A percentile compares a stretch with the other conserved stretches of the same genome.
These are phyloP conservation scores for Hemistola chrysoprasaria DNA, from an alignment of 2,888 invertebrate genomes.

Conservation along the genomic window DNA sequence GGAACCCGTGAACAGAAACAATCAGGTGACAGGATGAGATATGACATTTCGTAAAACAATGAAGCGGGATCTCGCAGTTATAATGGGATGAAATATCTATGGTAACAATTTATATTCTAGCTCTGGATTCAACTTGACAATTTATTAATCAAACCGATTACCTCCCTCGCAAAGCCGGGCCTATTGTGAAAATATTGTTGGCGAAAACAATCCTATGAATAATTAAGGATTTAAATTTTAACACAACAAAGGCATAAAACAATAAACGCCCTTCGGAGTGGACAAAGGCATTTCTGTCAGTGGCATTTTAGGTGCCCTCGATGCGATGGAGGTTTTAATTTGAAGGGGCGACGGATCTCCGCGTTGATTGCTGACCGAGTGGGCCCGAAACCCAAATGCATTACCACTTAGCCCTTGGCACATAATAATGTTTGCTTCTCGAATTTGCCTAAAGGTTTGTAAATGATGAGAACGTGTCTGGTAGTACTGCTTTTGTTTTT, in stretches of 20 bases:
- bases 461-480: neutral
- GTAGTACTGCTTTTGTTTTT: too few relatives aligned
- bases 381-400: slow-evolving; percentile 30
- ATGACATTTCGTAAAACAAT: slow-evolving; percentile 80
- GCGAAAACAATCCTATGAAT: slow-evolving; percentile 80
- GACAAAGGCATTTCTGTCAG: slow-evolving; percentile 75
- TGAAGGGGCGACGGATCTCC: slow-evolving; percentile 45
- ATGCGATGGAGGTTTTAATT: slow-evolving; percentile 55
- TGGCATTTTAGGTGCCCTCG: slow-evolving; percentile 65
- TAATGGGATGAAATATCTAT: slow-evolving; percentile 80
- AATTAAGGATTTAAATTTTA: slow-evolving; percentile 81
- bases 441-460: too few relatives aligned
- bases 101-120: slow-evolving; percentile 80
- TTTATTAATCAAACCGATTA: slow-evolving; percentile 82
- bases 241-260: slow-evolving; percentile 79
- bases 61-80: slow-evolving; percentile 67
- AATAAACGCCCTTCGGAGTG: slow-evolving; percentile 75
- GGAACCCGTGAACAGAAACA: slow-evolving; percentile 61
- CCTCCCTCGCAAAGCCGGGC: slow-evolving; percentile 69
- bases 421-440: too few relatives aligned
- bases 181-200: slow-evolving; percentile 81
- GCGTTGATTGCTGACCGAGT: slow-evolving; percentile 39
- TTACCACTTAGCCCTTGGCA: slow-evolving; percentile 39
- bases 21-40: slow-evolving; percentile 78
- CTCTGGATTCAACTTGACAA: slow-evolving; percentile 81